Base-by-base conservation (phyloP, 2,888 invertebrate species). In the Ariolimax columbianus region DNA sequence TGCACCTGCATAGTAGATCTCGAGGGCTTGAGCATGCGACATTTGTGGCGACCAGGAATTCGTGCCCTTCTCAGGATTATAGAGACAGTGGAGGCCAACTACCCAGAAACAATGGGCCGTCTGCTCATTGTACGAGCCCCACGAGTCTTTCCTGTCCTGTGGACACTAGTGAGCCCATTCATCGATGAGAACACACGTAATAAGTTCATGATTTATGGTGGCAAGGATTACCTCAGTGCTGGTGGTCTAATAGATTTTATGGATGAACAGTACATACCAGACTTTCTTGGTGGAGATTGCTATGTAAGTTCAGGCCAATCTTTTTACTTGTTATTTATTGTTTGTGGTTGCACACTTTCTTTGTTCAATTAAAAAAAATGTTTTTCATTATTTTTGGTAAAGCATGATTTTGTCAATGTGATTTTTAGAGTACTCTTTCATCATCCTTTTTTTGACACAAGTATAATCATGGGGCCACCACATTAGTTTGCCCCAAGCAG, bases 91-190 rank as follows among this genome's bases (percentile, higher is more conserved):
- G 97, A 98, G 94, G 97, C 97, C 73, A 98, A 98, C 95, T 98
- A 98, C 95, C 98, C 98, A 0, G 98, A 98, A 95, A 98, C 98
- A 19, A 97, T 98, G 96, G 97, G 97, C 1, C 95, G 97, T 63
- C 97, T 98, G 87, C 95, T 98, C 85, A 97, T 98, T 85, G 97
- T 98, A 73, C 95, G 98, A 75, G 98, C 98, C 23, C 98, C 98
- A 0, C 95, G 98, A 88, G 98, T 98, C 78, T 98, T 98, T 94
- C 98, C 98, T 7, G 97, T 98, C 84, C 95, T 98, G 63, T 98
- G 98, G 98, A 98, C 98, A 0, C 96, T 98, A 85, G 97, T 98
- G 88, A 97, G 97, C 94, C 97, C 98, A 1, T 98, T 98, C 94
- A 98, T 98, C 91, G 98, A 98, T 94, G 98, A 98, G 94, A 97